Base-by-base conservation (phyloP, 2,113 vertebrate genomes). In the Silurus asotus region DNA sequence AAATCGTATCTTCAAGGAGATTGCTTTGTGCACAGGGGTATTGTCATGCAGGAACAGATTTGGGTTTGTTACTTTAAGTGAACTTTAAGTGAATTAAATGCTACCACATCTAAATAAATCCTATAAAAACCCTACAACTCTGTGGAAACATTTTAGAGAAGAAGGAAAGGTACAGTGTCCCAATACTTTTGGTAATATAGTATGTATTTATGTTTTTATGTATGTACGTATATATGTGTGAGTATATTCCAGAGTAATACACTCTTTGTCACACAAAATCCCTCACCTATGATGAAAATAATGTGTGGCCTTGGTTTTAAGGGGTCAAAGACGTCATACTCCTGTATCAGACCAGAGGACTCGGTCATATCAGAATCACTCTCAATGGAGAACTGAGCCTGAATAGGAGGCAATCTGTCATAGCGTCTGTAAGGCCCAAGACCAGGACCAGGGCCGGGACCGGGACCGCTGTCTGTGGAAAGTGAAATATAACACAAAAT, bases 321-420 rank as follows among this genome's bases (percentile, higher is more conserved):
- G 20, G 92, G 94, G 83, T 93, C 91, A 80, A 94, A 94, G 1
- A 92, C 90, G 2, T 94, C 92, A 28, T 93, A 94, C 76, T 94
- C 94, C 84, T 94, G 94, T 76, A 94, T 94, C 14, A 94, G 89
- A 6, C 93, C 94, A 1, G 92, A 90, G 48, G 92, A 92, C 82
- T 94, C 94, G 0, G 93, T 94, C 93, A 94, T 93, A 61, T 93
- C 94, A 0, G 93, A 93, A 87, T 94, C 94, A n/a, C 94, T 94
- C 82, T 94, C 94, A 23, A 94, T 94, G 72, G 94, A 94, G 83
- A 93, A 94, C 86, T 94, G 94, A 49, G 91, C 92, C 85, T 94
- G 91, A 81, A 94, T 91, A 3, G 92, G 91, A 7, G 93, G 92
- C 28, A 94, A 88, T 0, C 91, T 89, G 9, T 91, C 92, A 79